Base-by-base conservation (phyloP, 2,888 invertebrate genomes). In the Synanthedon myopaeformis region DNA sequence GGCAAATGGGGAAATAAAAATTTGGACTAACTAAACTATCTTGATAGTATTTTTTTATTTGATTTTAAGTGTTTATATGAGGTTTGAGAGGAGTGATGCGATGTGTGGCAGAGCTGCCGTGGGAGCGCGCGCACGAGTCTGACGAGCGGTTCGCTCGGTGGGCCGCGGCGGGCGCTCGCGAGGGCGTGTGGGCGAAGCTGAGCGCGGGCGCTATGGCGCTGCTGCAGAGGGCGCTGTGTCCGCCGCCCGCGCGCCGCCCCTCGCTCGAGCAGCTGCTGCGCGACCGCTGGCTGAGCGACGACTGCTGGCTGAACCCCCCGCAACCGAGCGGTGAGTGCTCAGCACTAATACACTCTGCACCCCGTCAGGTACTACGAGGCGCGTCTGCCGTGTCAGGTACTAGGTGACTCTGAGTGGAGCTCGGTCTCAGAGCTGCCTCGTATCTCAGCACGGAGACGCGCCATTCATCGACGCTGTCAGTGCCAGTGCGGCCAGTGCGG, bases 381-480 rank as follows among this genome's bases (percentile, higher is more conserved):
- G 53, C 57, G 56, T 76, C 78, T 57, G 80, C 82, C 82, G 82
- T 88, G 85, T 91, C 93, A 93, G 93, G 93, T 93, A 93, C 93
- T 93, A 91, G 92, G 93, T 93, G 93, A 93, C 93, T 93, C 93
- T 93, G 93, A 93, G 91, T 88, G 77, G 75, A 68, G 69, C 65
- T 14, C 62, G 69, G 74, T 81, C 88, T 88, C 88, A 85, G 89
- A 85, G 86, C 76, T 76, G 80, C 84, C 87, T 82, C 67, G 89
- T 89, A 79, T 84, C 88, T 87, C 78, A 76, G 73, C 76, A 76
- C 76, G 78, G 75, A 10, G 35, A 35, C 60, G 58, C 59, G 56
- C 59, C 23, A 23, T 4, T 4, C n/a, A n/a, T n/a, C n/a, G n/a
- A n/a, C n/a, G 49, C 53, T 52, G 51, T 41, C 54, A 45, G 23